Evolutionary conservation across 1,140 invertebrate species (phyloP).

Genomic region (Diachasmimorpha longicaudata): DNA sequence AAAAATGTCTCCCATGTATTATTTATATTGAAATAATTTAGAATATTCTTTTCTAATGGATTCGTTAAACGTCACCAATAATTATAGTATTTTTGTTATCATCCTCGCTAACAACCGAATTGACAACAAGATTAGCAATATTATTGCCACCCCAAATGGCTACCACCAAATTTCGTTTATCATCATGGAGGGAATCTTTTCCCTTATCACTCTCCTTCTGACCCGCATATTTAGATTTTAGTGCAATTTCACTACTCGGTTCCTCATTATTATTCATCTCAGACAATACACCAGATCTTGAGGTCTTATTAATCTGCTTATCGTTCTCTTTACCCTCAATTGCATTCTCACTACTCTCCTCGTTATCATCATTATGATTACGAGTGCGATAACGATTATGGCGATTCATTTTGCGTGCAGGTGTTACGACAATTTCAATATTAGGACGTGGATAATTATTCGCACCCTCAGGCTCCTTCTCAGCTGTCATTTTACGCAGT

Average conservation of each 20-base stretch:
- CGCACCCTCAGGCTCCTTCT: slow-evolving; percentile 74
- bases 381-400: slow-evolving; percentile 13
- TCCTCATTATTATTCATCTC: slow-evolving; percentile 1
- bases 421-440: slow-evolving; percentile 35
- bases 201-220: slow-evolving; percentile 9
- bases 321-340: background rate
- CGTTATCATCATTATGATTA: background rate
- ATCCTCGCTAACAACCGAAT: background rate
- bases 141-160: background rate
- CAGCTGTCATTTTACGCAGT: slow-evolving; percentile 90
- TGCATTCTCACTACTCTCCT: background rate
- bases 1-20: background rate
- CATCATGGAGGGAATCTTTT: slow-evolving; percentile 9
- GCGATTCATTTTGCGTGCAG: slow-evolving; percentile 10
- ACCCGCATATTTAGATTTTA: slow-evolving; percentile 40
- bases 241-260: slow-evolving; percentile 28
- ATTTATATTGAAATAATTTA: background rate
- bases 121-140: background rate
- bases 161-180: background rate
- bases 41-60: background rate
- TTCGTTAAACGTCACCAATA: background rate
- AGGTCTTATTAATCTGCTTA: background rate
- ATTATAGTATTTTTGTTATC: slow-evolving; percentile 4
- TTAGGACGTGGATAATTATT: slow-evolving; percentile 38
- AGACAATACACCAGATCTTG: slow-evolving; percentile 17